Percentiles rank a stretch among this genome's conserved stretches.
These are phyloP conservation scores for Poeciliopsis turneri DNA, from an alignment of 2,797 vertebrate genomes.

Conservation along the genomic window DNA sequence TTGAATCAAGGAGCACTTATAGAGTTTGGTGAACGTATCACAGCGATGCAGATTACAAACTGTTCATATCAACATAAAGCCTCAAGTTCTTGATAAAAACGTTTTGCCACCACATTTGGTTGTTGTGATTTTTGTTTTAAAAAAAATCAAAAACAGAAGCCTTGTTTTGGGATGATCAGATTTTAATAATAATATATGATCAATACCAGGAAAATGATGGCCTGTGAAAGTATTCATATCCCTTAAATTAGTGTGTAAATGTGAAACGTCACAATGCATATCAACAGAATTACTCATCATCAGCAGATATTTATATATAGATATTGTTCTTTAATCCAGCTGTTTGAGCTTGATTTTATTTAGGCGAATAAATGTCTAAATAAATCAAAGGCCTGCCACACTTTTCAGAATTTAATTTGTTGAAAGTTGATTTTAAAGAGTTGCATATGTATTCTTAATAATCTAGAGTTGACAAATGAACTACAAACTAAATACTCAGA, in stretches of 20 bases:
- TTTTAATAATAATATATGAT: not conserved
- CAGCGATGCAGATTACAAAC: not conserved
- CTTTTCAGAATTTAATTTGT: not conserved
- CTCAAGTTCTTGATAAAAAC: not conserved
- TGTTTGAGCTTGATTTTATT: not conserved
- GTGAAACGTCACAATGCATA: not conserved
- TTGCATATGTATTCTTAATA: not conserved
- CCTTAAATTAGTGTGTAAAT: not conserved
- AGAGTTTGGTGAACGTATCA: not conserved
- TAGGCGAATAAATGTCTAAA: not conserved
- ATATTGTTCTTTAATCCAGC: not conserved
- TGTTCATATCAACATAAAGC: not conserved
- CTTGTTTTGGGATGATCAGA: not conserved
- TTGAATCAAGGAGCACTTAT: conserved; percentile 14
- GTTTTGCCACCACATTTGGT: not conserved
- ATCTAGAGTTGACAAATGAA: not conserved
- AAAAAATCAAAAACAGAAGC: not conserved
- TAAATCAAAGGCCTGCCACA: not conserved
- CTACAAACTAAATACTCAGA: not conserved
- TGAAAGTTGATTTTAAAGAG: not conserved
- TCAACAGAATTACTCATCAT: not conserved
- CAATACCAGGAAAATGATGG: not conserved
- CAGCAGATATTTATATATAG: too few relatives aligned
- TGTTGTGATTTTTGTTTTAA: not conserved
- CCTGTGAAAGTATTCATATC: not conserved